Evolutionary conservation across 2,797 vertebrate genomes (phyloP), one percentile per base, ranked within the genome.

Genomic region (Coluber constrictor): DNA sequence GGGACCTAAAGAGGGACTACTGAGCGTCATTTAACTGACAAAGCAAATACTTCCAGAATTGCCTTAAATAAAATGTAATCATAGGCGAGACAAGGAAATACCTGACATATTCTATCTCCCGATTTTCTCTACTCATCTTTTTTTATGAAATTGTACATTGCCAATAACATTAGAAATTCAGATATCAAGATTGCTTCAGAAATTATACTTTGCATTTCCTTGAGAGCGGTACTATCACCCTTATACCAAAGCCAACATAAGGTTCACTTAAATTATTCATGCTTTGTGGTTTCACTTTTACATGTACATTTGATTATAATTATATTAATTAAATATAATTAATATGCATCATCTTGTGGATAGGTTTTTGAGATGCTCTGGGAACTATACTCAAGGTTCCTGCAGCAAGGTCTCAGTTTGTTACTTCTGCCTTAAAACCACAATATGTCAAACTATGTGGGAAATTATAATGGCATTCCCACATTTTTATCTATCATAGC

Each of bases 11-110:
- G 15, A n/a, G 74, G 86, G 86, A 60, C 37, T 90, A 92, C 54
- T 37, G 70, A 89, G 16, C 29, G 16, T 86, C n/a, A n/a, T 91
- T 91, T 51, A 79, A 83, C 32, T 92, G 37, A 92, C 93, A 94
- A 89, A 91, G 87, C 70, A 94, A 83, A 94, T 66, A 37, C 51
- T 88, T 89, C 87, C 54, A 86, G 59, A 66, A 91, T 29, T 37
- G 20, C 86, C 29, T 57, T 57, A 37, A 59, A 87, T 61, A 27
- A 51, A 57, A 51, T 56, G 37, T 37, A 66, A 27, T 89, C 54
- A 54, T 57, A 59, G 63, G 47, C 60, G 90, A 92, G n/a, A 51
- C 59, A n/a, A 91, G 59, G 11, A 89, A 86, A 60, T 61, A 55
- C 20, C 29, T 88, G 86, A 56, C 37, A 70, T 91, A n/a, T 13